Evolutionary conservation across 2,888 invertebrate genomes (phyloP), one percentile per base, ranked within the genome.

Genomic region (Dasypogon diadema): DNA sequence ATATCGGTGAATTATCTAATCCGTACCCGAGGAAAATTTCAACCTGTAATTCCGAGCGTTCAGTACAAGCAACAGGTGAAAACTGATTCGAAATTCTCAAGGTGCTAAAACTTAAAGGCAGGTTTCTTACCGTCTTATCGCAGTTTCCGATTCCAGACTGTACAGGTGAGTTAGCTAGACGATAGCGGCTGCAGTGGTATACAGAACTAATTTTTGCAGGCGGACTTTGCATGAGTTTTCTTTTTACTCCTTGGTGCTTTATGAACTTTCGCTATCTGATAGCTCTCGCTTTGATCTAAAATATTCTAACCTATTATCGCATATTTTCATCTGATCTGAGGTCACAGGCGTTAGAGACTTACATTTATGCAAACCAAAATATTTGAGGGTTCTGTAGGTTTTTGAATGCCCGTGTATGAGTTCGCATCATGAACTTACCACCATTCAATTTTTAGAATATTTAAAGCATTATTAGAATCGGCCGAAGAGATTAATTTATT

Each of bases 81-180:
- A 55, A 73, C 72, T 73, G 56, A 73, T 37, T 73, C 55, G 37
- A 42, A 37, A 73, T 42, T 22, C 42, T 22, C 56, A 55, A 73
- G 42, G 72, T 73, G 42, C 42, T 34, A 42, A 73, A 73, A 73
- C 72, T 73, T 73, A 73, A 73, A 73, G 72, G 72, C 56, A 26
- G 21, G 10, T 22, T 54, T 18, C 42, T 63, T 63, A 65, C 65
- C 5, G 48, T 65, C 65, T 65, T 65, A 65, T 65, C 65, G 24
- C 48, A 22, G 48, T 65, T 24, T 24, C 16, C 16, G 24, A 46
- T 46, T 65, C 65, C 48, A 65, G 65, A 48, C 24, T 46, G 24
- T 48, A 46, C 42, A 65, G 14, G 22, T 24, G 46, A 46, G 46
- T n/a, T 24, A 21, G 65, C 65, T 14, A 24, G 65, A 21, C 48